phyloP scores from a whole-genome alignment of 2,888 invertebrate species.

The Heliconius sara region DNA sequence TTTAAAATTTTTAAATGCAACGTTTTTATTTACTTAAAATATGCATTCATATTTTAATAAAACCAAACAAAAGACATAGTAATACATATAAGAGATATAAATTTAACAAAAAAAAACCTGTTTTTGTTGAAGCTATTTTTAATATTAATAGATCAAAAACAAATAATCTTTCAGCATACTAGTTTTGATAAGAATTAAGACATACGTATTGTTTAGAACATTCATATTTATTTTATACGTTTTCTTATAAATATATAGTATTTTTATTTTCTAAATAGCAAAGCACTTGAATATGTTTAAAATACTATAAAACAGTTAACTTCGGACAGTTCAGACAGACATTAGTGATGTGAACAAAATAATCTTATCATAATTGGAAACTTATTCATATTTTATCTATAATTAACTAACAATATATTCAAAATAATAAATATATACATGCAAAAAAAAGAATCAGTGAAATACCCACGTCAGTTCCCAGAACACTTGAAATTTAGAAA shows the following conservation, averaged over 20 bases:
- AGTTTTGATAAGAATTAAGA: background rate
- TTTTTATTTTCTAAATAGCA: no score
- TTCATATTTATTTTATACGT: no score
- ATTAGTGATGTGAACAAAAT: no score
- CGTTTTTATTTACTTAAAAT: background rate
- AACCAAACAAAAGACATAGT: background rate
- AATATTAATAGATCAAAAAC: background rate
- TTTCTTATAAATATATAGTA: no score
- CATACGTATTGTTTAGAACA: no score
- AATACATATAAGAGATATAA: background rate
- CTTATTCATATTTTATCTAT: background rate
- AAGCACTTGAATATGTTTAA: no score
- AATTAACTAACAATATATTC: no score
- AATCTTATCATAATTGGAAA: no score
- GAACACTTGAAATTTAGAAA: conserved; percentile 8
- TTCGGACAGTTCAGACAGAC: background rate
- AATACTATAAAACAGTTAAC: background rate
- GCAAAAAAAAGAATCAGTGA: background rate
- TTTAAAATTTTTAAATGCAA: conserved; percentile 4
- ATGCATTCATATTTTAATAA: background rate
- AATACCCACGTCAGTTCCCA: background rate
- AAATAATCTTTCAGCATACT: background rate
- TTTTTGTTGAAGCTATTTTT: background rate
- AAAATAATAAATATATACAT: background rate
- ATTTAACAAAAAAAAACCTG: background rate